Base-by-base conservation (phyloP, 35 echinoderm and acorn worm species). In the Nesometra sesokonis region DNA sequence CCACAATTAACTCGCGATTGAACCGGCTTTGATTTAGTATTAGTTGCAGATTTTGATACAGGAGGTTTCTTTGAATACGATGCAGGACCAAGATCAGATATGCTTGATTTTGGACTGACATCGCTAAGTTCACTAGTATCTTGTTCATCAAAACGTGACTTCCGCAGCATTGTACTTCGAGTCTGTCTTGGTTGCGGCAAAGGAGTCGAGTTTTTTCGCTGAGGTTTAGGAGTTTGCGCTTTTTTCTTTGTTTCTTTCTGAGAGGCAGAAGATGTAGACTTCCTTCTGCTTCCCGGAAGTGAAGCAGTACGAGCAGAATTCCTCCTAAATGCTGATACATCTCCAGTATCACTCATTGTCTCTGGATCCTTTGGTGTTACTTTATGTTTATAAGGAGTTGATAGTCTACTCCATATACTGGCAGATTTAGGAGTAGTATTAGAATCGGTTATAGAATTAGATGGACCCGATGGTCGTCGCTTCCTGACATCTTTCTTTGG, bases 361-460 rank as follows among this genome's bases (percentile, higher is more conserved):
- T 91, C 93, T 78, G 86, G 81, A 57, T 77, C 32, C 57, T 87
- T 78, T 40, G 85, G 30, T 79, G 33, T 3, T 47, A 92, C 81
- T 47, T 99, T 99, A 83, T 99, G 93, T 90, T 89, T 93, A 78
- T 88, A 90, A 29, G 96, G 96, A 80, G 78, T 89, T 0, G 96
- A 87, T 40, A 99, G 87, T n/a, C 96, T 79, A 40, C 84, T 91
- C 96, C 96, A 99, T 13, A 85, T 88, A 79, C 86, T 78, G 19
- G 81, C 37, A 0, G 88, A 78, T 76, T 67, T 67, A 19, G 9
- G 2, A 67, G 52, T 13, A 19, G 52, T 67, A n/a, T n/a, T n/a
- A 27, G 52, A 67, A 67, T 67, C 52, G 9, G 52, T 67, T 67
- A 67, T 19, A 13, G 52, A 67, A 67, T 27, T 67, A 19, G 52